phyloP scores from a whole-genome alignment of 2,888 invertebrate species.

The Peribatodes rhomboidaria region DNA sequence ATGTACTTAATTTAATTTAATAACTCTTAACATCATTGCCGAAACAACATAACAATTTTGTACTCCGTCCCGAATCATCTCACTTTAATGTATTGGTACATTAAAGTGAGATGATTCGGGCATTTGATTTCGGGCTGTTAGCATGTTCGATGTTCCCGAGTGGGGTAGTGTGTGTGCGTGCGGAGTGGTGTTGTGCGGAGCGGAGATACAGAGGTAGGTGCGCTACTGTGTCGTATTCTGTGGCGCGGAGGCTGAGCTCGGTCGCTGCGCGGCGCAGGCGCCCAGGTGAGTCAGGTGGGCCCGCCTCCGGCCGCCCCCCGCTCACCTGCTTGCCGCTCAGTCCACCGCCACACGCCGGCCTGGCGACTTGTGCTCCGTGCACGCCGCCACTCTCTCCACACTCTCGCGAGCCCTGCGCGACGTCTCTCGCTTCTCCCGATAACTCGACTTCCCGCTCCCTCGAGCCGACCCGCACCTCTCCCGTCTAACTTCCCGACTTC shows the following conservation, averaged over 20 bases:
- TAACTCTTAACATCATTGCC: not conserved
- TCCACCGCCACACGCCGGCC: slow-evolving; percentile 78
- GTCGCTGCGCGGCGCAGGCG: slow-evolving; percentile 77
- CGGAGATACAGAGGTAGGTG: slow-evolving; percentile 43
- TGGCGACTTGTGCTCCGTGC: slow-evolving; percentile 84
- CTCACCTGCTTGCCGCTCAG: slow-evolving; percentile 80
- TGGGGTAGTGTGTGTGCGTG: slow-evolving; percentile 5
- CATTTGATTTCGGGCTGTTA: too few species aligned
- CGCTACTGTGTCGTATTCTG: slow-evolving; percentile 50
- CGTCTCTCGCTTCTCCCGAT: slow-evolving; percentile 82
- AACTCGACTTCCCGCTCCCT: slow-evolving; percentile 80
- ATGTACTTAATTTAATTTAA: not conserved
- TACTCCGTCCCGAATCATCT: not conserved
- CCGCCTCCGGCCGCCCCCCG: slow-evolving; percentile 82
- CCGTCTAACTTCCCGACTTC: slow-evolving; percentile 64
- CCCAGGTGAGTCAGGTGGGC: slow-evolving; percentile 85
- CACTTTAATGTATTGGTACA: slow-evolving; percentile 14
- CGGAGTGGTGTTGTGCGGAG: slow-evolving; percentile 5
- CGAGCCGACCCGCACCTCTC: slow-evolving; percentile 67
- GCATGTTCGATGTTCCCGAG: slow-evolving; percentile 17
- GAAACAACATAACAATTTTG: slow-evolving; percentile 1
- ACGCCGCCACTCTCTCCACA: slow-evolving; percentile 84
- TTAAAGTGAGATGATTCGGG: slow-evolving; percentile 1
- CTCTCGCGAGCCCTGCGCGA: slow-evolving; percentile 84
- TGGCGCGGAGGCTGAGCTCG: slow-evolving; percentile 70